phyloP scores from a whole-genome alignment of 2,113 vertebrate species.

The Malurus alboscapulatus region DNA sequence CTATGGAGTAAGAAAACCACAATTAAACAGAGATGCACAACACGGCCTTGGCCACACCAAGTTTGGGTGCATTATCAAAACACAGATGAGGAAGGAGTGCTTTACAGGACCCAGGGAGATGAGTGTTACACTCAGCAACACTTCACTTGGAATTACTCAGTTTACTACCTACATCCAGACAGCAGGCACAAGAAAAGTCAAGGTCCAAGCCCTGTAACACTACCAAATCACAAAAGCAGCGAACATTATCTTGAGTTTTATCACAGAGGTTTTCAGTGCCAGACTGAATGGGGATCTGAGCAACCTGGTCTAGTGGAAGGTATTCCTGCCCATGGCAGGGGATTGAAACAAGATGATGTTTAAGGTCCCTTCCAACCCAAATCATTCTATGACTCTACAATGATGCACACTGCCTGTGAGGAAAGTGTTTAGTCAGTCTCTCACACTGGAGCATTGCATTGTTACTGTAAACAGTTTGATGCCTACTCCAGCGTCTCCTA shows the following conservation, averaged over 20 bases:
- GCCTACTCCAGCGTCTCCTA: background rate
- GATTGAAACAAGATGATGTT: fast-evolving
- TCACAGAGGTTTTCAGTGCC: background rate
- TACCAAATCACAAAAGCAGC: background rate
- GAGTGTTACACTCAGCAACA: background rate
- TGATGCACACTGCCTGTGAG: background rate
- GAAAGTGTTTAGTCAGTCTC: background rate
- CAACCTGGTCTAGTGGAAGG: background rate
- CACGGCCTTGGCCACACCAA: background rate
- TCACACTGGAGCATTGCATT: background rate
- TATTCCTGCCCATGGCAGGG: background rate
- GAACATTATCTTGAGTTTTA: background rate
- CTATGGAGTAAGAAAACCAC: background rate
- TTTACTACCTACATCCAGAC: background rate
- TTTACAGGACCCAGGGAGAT: background rate
- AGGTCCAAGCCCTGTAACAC: background rate
- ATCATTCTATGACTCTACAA: fast-evolving
- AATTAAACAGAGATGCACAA: background rate
- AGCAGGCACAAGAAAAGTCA: background rate
- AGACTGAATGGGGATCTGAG: background rate
- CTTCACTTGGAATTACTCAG: background rate
- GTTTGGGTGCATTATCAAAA: background rate
- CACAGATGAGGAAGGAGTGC: background rate
- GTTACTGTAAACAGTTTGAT: background rate
- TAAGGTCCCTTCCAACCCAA: background rate